Evolutionary conservation across 2,113 vertebrate species (phyloP).

Genomic region (Otolemur garnettii): DNA sequence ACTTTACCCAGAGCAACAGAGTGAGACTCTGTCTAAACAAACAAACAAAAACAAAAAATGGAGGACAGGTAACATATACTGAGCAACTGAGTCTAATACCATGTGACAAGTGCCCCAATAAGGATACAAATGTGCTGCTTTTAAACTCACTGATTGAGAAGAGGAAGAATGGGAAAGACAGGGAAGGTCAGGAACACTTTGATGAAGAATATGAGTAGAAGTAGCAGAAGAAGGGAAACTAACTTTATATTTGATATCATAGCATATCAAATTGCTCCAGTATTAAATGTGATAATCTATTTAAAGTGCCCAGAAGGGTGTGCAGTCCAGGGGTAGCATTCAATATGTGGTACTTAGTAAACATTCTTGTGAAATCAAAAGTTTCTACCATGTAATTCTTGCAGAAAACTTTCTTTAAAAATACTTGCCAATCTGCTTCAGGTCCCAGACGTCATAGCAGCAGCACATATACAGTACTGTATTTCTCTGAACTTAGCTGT

Average conservation of each 20-base stretch:
- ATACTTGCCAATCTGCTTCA: background rate
- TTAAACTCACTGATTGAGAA: background rate
- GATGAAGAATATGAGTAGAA: background rate
- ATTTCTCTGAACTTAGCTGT: background rate
- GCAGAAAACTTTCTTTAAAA: background rate
- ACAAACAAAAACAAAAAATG: too few relatives aligned
- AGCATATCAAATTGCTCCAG: background rate
- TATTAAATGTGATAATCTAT: background rate
- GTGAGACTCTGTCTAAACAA: too few relatives aligned
- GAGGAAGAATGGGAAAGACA: background rate
- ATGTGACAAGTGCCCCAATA: background rate
- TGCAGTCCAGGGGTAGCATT: background rate
- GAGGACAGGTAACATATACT: background rate
- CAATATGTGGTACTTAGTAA: background rate
- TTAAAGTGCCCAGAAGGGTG: background rate
- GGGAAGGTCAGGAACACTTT: background rate
- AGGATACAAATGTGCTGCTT: background rate
- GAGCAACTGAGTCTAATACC: background rate
- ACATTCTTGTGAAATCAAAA: background rate
- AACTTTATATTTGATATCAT: background rate
- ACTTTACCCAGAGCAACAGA: too few relatives aligned
- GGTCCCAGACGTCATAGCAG: background rate
- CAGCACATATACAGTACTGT: too few relatives aligned
- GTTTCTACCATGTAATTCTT: background rate
- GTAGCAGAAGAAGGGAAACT: background rate